Conservation (phyloP, 2,113 vertebrate species). For the Bubalus kerabau region DNA sequence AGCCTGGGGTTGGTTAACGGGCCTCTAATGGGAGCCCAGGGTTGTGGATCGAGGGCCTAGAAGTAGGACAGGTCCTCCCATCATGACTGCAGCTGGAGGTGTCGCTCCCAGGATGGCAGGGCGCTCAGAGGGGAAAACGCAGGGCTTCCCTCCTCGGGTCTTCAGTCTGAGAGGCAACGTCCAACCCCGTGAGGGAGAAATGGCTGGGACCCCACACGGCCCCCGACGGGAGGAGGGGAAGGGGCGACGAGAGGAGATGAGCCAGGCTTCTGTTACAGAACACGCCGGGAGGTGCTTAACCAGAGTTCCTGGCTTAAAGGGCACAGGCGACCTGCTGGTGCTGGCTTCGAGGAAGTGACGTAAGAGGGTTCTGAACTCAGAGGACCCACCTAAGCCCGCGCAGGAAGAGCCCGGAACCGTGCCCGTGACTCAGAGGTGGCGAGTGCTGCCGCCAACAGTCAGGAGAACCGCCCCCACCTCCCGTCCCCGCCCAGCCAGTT, state of each 20-base stretch:
- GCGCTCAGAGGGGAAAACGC: background rate
- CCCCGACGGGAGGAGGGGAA: rapidly evolving
- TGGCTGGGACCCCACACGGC: too few species aligned
- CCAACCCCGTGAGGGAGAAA: background rate
- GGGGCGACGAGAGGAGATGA: background rate
- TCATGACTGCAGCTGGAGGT: background rate
- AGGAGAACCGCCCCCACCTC: background rate
- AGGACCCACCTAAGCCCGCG: background rate
- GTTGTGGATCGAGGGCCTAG: background rate
- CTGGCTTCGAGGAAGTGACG: background rate
- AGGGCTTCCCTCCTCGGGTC: background rate
- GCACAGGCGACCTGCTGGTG: background rate
- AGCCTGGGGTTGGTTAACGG: background rate
- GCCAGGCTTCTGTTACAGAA: background rate
- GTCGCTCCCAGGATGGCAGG: background rate
- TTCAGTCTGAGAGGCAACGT: background rate
- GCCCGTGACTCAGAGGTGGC: background rate
- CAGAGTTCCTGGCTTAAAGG: background rate
- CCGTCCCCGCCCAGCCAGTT: background rate
- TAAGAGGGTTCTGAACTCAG: background rate
- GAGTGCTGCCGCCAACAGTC: slow-evolving; percentile 23
- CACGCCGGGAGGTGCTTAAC: background rate
- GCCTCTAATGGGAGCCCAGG: rapidly evolving
- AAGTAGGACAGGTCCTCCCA: background rate
- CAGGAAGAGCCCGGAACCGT: background rate